phyloP scores from a whole-genome alignment of 92 coral and sea anemone species.

The Micromussa lordhowensis region DNA sequence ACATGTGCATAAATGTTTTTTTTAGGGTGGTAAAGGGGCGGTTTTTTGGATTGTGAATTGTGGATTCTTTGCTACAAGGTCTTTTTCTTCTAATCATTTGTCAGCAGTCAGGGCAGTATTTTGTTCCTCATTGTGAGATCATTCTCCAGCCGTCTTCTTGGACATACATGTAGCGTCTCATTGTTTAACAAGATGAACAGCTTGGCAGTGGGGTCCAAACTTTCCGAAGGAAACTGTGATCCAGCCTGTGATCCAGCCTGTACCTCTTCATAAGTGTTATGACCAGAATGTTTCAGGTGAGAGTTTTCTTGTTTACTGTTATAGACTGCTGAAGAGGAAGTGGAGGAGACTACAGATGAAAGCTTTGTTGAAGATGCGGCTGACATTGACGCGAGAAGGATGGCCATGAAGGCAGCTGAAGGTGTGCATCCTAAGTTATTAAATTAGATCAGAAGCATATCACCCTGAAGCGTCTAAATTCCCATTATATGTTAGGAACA shows the following conservation, averaged over 20 bases:
- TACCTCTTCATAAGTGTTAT: too few species aligned
- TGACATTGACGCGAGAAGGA: constrained; percentile 83
- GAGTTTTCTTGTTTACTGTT: not conserved
- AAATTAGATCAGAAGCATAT: too few species aligned
- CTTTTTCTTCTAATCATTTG: not conserved
- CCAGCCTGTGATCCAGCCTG: too few species aligned
- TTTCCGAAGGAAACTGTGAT: not conserved
- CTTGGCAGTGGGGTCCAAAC: not conserved
- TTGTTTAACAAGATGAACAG: not conserved
- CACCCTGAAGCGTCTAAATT: too few species aligned
- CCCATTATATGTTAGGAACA: too few species aligned
- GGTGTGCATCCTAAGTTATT: constrained; percentile 39
- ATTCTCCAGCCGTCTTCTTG: not conserved
- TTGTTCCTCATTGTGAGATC: not conserved
- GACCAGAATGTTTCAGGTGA: not conserved
- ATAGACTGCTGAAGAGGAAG: constrained; percentile 78
- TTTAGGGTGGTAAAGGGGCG: too few species aligned
- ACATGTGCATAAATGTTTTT: too few species aligned
- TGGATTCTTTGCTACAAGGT: not conserved
- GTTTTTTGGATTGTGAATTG: not conserved
- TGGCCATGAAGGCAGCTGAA: constrained; percentile 84
- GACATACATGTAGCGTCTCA: not conserved
- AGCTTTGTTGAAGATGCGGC: constrained; percentile 95
- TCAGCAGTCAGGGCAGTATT: too few species aligned
- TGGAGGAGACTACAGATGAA: constrained; percentile 48